A percentile compares a stretch with the other conserved stretches of the same genome.
phyloP scores from a whole-genome alignment of 2,113 vertebrate genomes.

The Poeciliopsis occidentalis region DNA sequence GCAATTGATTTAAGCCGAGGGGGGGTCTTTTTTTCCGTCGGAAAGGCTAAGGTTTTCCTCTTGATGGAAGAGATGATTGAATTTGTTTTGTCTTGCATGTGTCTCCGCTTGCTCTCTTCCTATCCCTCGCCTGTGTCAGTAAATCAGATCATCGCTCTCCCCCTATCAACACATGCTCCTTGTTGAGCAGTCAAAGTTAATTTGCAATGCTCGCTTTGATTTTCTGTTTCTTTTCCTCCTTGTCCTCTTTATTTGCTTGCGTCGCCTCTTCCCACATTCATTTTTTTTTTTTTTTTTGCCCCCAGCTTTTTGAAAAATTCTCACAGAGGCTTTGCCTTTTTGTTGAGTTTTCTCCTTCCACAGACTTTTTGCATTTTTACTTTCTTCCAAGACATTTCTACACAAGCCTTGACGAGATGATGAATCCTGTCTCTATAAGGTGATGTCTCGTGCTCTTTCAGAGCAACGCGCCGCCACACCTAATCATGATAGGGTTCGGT shows the following conservation, averaged over 20 bases:
- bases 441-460: conserved; percentile 42
- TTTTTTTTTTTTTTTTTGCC: background rate
- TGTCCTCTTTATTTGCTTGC: background rate
- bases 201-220: conserved; percentile 64
- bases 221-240: background rate
- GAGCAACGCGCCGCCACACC: conserved; percentile 45
- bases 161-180: conserved; percentile 79
- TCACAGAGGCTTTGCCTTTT: conserved; percentile 31
- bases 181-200: conserved; percentile 81
- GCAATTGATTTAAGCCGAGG: conserved; percentile 81
- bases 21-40: conserved; percentile 62
- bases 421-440: conserved; percentile 55
- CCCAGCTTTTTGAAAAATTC: conserved; percentile 12
- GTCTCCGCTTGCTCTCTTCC: conserved; percentile 55
- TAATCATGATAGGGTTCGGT: conserved; percentile 51
- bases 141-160: conserved; percentile 78
- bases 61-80: conserved; percentile 79
- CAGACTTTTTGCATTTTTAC: conserved; percentile 7
- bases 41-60: conserved; percentile 70
- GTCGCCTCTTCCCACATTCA: background rate
- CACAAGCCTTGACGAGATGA: conserved; percentile 49
- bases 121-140: conserved; percentile 68
- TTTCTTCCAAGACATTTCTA: conserved; percentile 8
- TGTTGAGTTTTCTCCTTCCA: conserved; percentile 34
- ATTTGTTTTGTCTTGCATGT: conserved; percentile 78